Base-by-base conservation (phyloP, 2,113 vertebrate genomes). In the Pollachius pollachius region DNA sequence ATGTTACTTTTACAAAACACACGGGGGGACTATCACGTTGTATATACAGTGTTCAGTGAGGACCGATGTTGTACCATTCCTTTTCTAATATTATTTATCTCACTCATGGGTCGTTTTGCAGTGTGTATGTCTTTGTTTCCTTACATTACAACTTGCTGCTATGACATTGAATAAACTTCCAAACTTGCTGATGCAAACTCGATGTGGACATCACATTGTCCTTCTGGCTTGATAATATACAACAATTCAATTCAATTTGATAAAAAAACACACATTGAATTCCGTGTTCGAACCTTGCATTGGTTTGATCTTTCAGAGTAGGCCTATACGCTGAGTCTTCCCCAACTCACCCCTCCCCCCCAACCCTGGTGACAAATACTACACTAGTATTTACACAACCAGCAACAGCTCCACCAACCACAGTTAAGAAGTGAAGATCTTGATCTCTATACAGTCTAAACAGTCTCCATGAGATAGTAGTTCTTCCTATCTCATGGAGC, bases 131-230 rank as follows among this genome's bases (percentile, higher is more conserved):
- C 74, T 87, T 87, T 88, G 83, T 88, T 88, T 85, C 79, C 81
- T 84, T 81, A 85, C 83, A 84, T 87, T 85, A 81, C 72, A 85
- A 87, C 79, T 77, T 88, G 89, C 89, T 90, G 89, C 89, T 89
- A 90, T 85, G 85, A 89, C 85, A 89, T 89, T 68, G 81, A 88
- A 85, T 89, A 90, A 89, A 89, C 71, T 85, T 89, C 81, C 84
- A 84, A 87, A 80, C 80, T 81, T 90, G 85, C 85, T 89, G 84
- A 88, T 81, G 87, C 85, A 85, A 84, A 84, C 67, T 64, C 85
- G 73, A 85, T 19, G 74, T 85, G 80, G 68, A 86, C 62, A 85
- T 87, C 54, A 9, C 54, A 57, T 57, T 57, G n/a, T 57, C 54
- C 54, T n/a, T 17, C 54, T 17, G 15, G 16, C n/a, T 57, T 7